These are phyloP conservation scores for Nebria salina DNA, from an alignment of 2,888 invertebrate genomes.

Conservation along the genomic window DNA sequence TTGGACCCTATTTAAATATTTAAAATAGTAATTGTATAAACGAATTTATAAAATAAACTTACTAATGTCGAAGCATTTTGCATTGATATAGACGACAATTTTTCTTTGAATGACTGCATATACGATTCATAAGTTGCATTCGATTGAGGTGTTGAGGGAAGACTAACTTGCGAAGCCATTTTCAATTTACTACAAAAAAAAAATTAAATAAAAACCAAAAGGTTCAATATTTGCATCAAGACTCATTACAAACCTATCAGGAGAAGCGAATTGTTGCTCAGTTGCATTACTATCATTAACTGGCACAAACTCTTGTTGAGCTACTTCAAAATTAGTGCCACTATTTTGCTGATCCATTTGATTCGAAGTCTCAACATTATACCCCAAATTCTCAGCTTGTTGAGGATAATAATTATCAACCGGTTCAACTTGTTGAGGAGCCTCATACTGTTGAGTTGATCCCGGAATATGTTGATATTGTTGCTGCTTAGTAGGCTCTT, in stretches of 20 bases:
- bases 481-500: slow-evolving; percentile 2
- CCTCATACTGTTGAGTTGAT: not conserved
- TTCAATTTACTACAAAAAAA: slow-evolving; percentile 39
- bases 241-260: slow-evolving; percentile 23
- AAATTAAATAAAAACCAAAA: slow-evolving; percentile 48
- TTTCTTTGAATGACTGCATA: slow-evolving; percentile 76
- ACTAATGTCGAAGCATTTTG: slow-evolving; percentile 36
- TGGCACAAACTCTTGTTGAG: slow-evolving; percentile 47
- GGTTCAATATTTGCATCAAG: slow-evolving; percentile 10
- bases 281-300: slow-evolving; percentile 20
- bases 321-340: slow-evolving; percentile 28
- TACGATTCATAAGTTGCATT: slow-evolving; percentile 73
- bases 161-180: slow-evolving; percentile 65
- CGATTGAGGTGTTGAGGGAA: slow-evolving; percentile 73
- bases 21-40: slow-evolving; percentile 26
- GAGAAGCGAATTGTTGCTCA: slow-evolving; percentile 33
- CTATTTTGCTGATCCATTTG: not conserved
- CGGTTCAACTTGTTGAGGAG: slow-evolving; percentile 7
- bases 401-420: slow-evolving; percentile 2
- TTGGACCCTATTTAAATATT: slow-evolving; percentile 63
- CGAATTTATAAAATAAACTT: slow-evolving; percentile 24
- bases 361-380: not conserved
- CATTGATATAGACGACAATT: slow-evolving; percentile 70
- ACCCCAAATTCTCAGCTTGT: not conserved
- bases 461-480: slow-evolving; percentile 66